phyloP scores from a whole-genome alignment of 2,113 vertebrate genomes.

The Anolis sagrei region DNA sequence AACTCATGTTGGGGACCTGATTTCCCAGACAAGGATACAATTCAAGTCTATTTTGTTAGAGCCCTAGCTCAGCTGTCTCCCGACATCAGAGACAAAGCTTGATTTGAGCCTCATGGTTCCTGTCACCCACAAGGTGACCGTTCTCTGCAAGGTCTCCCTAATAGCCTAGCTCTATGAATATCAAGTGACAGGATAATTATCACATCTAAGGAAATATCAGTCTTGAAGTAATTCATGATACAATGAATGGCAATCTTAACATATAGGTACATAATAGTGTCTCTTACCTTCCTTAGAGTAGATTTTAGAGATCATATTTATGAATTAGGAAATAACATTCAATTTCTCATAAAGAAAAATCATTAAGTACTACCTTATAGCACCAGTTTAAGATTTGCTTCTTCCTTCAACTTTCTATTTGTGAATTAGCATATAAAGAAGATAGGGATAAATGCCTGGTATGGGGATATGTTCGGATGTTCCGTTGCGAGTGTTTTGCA shows the following conservation, averaged over 20 bases:
- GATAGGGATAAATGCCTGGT: not conserved
- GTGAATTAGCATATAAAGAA: not conserved
- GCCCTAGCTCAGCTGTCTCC: no score
- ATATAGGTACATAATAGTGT: not conserved
- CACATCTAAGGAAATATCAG: not conserved
- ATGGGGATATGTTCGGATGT: not conserved
- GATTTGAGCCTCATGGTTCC: not conserved
- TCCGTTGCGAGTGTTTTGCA: not conserved
- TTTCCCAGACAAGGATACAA: not conserved
- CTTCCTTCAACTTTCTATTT: not conserved
- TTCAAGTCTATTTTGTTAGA: not conserved
- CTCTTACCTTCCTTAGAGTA: not conserved
- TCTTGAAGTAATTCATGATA: not conserved
- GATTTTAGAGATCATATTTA: not conserved
- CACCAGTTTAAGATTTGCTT: not conserved
- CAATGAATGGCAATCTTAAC: not conserved
- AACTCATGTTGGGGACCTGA: not conserved
- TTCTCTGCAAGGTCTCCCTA: not conserved
- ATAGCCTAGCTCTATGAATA: not conserved
- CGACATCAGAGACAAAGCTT: not conserved
- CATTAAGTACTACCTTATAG: not conserved
- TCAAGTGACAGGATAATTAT: not conserved
- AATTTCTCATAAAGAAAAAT: not conserved
- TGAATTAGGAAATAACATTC: not conserved
- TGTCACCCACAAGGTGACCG: not conserved